These are phyloP conservation scores for Diadegma fenestrale DNA, from an alignment of 2,888 invertebrate genomes.

Conservation along the genomic window DNA sequence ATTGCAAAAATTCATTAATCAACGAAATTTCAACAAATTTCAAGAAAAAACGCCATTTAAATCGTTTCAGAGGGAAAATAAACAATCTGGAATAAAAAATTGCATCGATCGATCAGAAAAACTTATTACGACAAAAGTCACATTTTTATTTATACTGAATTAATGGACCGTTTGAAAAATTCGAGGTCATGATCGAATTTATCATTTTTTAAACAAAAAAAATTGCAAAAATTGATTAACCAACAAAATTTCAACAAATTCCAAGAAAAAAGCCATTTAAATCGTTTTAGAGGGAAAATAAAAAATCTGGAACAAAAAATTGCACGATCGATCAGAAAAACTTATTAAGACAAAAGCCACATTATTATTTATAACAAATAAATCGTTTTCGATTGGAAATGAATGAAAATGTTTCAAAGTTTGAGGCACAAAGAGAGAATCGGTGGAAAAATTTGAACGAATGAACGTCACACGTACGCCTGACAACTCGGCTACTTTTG, in stretches of 20 bases:
- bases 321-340: not conserved
- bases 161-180: not conserved
- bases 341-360: not conserved
- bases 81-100: too few relatives aligned
- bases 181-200: not conserved
- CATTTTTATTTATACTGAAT: not conserved
- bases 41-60: not conserved
- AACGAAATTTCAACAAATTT: not conserved
- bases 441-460: not conserved
- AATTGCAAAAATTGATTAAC: not conserved
- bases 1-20: not conserved
- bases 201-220: not conserved
- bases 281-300: too few relatives aligned
- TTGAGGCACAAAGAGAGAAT: not conserved
- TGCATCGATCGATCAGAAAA: not conserved
- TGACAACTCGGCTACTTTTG: conserved; percentile 23
- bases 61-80: too few relatives aligned
- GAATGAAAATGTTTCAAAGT: not conserved
- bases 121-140: not conserved
- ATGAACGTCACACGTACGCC: not conserved
- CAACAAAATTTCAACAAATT: not conserved
- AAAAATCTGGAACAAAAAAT: too few relatives aligned
- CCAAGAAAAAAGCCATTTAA: not conserved
- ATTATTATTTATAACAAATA: not conserved
- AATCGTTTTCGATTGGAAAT: too few relatives aligned